A percentile compares a stretch with the other conserved stretches of the same genome.
phyloP scores from a whole-genome alignment of 2,888 invertebrate genomes.

The Acleris literana region DNA sequence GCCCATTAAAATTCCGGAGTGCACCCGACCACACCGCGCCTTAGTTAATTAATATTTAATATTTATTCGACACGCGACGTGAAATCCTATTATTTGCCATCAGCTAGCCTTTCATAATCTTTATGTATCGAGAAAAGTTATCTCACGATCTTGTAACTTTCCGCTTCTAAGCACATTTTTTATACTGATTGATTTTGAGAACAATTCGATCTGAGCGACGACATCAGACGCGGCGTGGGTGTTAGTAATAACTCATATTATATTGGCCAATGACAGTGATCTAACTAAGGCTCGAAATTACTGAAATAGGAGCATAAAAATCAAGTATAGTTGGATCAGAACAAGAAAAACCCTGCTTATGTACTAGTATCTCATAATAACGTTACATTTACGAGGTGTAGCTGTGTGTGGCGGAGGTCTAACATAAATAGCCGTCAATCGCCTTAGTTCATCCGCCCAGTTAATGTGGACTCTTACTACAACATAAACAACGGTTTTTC shows the following conservation, averaged over 20 bases:
- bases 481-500: too few relatives aligned
- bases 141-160: conserved; percentile 34
- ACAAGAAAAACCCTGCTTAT: too few relatives aligned
- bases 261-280: conserved; percentile 18
- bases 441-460: too few relatives aligned
- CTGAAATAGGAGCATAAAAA: conserved; percentile 27
- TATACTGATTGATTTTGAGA: conserved; percentile 19
- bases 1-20: conserved; percentile 40
- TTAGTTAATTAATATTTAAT: conserved; percentile 28
- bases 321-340: conserved; percentile 30
- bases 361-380: too few relatives aligned
- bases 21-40: conserved; percentile 34
- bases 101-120: conserved; percentile 27
- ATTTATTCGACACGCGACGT: conserved; percentile 34
- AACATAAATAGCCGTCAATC: too few relatives aligned
- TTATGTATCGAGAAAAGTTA: conserved; percentile 25
- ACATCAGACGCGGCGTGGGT: conserved; percentile 19
- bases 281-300: conserved; percentile 11
- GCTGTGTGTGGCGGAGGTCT: too few relatives aligned
- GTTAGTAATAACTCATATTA: conserved; percentile 22
- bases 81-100: conserved; percentile 35
- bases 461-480: too few relatives aligned
- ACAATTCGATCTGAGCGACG: neutral
- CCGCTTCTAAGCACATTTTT: conserved; percentile 14
- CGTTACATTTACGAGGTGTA: too few relatives aligned